Evolutionary conservation across 2,113 vertebrate species (phyloP).

Genomic region (Burhinus oedicnemus): DNA sequence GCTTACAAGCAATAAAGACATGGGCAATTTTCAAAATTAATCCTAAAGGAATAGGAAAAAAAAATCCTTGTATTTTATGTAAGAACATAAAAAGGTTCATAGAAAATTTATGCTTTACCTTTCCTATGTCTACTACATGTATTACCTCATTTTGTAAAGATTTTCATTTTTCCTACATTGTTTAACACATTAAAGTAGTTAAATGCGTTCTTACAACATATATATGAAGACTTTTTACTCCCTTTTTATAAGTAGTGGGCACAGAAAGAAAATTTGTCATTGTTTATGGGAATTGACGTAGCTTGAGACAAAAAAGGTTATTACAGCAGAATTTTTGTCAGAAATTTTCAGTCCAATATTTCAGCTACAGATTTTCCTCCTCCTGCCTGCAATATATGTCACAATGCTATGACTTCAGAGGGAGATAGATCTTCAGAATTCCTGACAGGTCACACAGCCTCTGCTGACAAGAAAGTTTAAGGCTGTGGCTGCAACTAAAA

Average conservation of each 20-base stretch:
- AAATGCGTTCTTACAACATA: not conserved
- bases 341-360: not conserved
- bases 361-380: not conserved
- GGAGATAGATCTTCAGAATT: not conserved
- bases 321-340: not conserved
- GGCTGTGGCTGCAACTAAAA: not conserved
- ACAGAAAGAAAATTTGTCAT: not conserved
- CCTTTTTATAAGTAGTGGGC: not conserved
- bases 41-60: not conserved
- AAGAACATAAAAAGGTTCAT: not conserved
- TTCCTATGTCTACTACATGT: not conserved
- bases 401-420: not conserved
- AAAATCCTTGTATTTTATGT: not conserved
- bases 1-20: not conserved
- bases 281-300: not conserved
- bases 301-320: not conserved
- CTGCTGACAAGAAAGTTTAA: not conserved
- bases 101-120: not conserved
- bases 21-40: not conserved
- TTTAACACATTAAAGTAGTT: not conserved
- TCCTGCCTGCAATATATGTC: not conserved
- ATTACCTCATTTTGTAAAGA: not conserved
- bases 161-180: not conserved
- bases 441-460: not conserved
- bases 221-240: not conserved